Evolutionary conservation across 35 echinoderm and acorn worm genomes (phyloP).

Genomic region (Stichopus chloronotus): DNA sequence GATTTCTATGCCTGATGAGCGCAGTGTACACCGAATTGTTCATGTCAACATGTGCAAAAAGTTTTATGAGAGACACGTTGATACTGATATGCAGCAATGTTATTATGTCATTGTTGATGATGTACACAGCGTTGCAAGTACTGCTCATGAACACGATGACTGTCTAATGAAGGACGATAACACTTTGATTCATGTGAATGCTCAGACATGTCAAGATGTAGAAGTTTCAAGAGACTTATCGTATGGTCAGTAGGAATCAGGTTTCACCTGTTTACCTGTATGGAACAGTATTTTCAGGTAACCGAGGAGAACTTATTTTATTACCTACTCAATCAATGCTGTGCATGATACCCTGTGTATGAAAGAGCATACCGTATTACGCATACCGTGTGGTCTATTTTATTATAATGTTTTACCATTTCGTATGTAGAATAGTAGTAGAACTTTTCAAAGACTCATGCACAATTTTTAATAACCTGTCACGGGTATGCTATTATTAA

Average conservation of each 20-base stretch:
- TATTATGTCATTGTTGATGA: background rate
- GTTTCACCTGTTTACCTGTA: background rate
- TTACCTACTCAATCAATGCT: background rate
- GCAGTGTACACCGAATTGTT: slow-evolving; percentile 3
- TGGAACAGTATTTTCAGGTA: background rate
- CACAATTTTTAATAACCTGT: background rate
- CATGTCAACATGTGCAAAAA: slow-evolving; percentile 6
- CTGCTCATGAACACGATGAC: background rate
- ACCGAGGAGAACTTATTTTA: background rate
- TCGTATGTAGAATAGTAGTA: slow-evolving; percentile 28
- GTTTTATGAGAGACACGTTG: background rate
- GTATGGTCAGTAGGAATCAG: background rate
- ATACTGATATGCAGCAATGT: background rate
- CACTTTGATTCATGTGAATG: background rate
- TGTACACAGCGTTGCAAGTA: background rate
- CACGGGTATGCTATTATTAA: slow-evolving; percentile 50
- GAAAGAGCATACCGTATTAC: slow-evolving; percentile 59
- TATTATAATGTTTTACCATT: slow-evolving; percentile 49
- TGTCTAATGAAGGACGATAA: background rate
- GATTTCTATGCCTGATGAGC: no score
- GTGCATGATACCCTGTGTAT: background rate
- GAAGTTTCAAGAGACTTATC: background rate
- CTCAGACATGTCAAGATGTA: slow-evolving; percentile 23
- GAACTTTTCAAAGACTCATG: slow-evolving; percentile 53
- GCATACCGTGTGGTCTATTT: slow-evolving; percentile 32